phyloP scores from a whole-genome alignment of 2,113 vertebrate genomes.

The Scolopax mira region DNA sequence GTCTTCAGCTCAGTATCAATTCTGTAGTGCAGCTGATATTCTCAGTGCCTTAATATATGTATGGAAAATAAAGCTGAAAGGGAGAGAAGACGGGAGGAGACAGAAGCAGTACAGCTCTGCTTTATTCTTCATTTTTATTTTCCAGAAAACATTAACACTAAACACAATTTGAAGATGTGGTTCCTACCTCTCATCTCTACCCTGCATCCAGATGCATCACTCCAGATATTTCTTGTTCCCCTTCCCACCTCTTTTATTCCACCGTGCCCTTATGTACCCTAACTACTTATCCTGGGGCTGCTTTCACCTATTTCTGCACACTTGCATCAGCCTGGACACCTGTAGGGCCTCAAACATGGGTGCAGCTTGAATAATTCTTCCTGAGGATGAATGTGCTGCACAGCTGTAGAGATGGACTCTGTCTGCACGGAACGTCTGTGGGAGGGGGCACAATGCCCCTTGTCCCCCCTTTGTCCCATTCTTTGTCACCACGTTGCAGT shows the following conservation, averaged over 20 bases:
- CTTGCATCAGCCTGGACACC: not conserved
- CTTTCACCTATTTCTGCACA: rapidly evolving
- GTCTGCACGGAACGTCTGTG: not conserved
- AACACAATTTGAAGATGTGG: not conserved
- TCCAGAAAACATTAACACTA: not conserved
- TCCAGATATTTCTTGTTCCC: not conserved
- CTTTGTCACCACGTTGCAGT: too few relatives aligned
- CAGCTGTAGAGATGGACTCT: not conserved
- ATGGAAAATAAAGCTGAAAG: not conserved
- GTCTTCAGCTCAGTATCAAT: not conserved
- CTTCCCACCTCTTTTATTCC: not conserved
- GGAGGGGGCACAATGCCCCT: not conserved
- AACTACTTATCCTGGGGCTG: not conserved
- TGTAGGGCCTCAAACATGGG: not conserved
- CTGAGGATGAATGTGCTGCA: not conserved
- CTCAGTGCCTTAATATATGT: not conserved
- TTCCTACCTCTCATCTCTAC: not conserved
- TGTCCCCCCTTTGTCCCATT: too few relatives aligned
- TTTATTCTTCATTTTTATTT: not conserved
- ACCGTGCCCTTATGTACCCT: not conserved
- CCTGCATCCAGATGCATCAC: not conserved
- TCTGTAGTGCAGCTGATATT: not conserved
- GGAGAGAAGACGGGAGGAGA: not conserved
- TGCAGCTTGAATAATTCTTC: not conserved
- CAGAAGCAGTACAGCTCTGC: not conserved